These are phyloP conservation scores for Euwallacea similis DNA, from an alignment of 1,140 invertebrate species.

Conservation along the genomic window DNA sequence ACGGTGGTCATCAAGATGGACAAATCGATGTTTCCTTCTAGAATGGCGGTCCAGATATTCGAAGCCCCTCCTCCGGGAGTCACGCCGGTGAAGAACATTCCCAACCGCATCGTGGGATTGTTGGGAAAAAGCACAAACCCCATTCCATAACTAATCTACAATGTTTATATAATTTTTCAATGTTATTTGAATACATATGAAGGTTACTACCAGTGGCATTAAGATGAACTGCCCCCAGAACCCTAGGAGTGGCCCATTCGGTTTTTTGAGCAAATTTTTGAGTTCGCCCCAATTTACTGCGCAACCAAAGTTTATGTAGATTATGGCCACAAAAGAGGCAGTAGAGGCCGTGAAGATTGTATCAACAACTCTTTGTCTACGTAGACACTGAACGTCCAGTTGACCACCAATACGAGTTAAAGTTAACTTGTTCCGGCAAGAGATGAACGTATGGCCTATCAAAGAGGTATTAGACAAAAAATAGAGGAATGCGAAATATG, in stretches of 20 bases:
- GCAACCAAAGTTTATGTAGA: conserved; percentile 94
- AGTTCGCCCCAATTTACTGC: conserved; percentile 79
- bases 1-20: conserved; percentile 92
- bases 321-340: conserved; percentile 69
- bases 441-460: conserved; percentile 39
- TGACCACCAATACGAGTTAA: conserved; percentile 7
- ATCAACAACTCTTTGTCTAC: conserved; percentile 69
- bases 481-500: background rate
- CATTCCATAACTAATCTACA: conserved; percentile 74
- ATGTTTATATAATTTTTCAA: background rate
- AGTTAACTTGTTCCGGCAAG: conserved; percentile 12
- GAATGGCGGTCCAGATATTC: conserved; percentile 89
- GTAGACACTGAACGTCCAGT: conserved; percentile 60
- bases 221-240: conserved; percentile 82
- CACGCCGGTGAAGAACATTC: conserved; percentile 89
- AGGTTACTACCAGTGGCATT: conserved; percentile 80
- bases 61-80: conserved; percentile 90
- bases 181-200: background rate
- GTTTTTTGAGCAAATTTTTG: conserved; percentile 68
- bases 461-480: too few species aligned
- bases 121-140: conserved; percentile 73
- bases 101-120: conserved; percentile 72
- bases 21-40: conserved; percentile 86
- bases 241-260: conserved; percentile 83
- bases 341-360: conserved; percentile 77